A percentile compares a stretch with the other conserved stretches of the same genome.
Evolutionary conservation across 2,113 vertebrate species (phyloP).

Genomic region (Cyanoderma ruficeps): DNA sequence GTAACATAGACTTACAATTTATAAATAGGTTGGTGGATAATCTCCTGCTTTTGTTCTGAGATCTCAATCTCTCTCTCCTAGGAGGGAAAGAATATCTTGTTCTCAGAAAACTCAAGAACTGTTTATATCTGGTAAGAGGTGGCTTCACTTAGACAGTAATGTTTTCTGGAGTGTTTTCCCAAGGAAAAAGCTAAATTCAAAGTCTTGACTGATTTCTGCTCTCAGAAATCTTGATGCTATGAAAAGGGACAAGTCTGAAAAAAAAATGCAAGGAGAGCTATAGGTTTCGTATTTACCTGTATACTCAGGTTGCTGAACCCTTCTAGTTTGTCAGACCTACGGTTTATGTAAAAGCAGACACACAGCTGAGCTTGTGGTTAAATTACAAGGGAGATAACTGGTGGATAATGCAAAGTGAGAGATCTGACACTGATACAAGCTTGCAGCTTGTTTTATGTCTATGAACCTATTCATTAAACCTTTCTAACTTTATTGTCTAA

Average conservation of each 20-base stretch:
- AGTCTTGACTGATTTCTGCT: background rate
- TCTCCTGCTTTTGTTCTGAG: background rate
- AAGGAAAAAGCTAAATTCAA: background rate
- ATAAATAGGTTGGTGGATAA: background rate
- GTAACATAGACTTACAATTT: background rate
- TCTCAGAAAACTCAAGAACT: background rate
- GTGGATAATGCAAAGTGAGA: background rate
- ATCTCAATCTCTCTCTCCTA: background rate
- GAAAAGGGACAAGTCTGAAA: background rate
- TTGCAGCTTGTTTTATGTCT: background rate
- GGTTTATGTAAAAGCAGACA: background rate
- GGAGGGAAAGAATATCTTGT: background rate
- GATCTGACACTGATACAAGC: background rate
- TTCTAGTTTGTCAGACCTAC: background rate
- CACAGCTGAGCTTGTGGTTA: background rate
- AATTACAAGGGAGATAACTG: background rate
- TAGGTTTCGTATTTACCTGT: background rate
- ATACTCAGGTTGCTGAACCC: rapidly evolving
- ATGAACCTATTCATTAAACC: background rate
- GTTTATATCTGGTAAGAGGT: background rate
- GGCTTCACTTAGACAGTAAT: background rate
- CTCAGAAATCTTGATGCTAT: background rate
- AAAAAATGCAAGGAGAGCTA: background rate
- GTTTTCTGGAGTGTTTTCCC: background rate
- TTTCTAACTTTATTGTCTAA: background rate